These are phyloP conservation scores for Oreochromis tanganicae DNA, from an alignment of 2,113 vertebrate genomes.

Conservation along the genomic window DNA sequence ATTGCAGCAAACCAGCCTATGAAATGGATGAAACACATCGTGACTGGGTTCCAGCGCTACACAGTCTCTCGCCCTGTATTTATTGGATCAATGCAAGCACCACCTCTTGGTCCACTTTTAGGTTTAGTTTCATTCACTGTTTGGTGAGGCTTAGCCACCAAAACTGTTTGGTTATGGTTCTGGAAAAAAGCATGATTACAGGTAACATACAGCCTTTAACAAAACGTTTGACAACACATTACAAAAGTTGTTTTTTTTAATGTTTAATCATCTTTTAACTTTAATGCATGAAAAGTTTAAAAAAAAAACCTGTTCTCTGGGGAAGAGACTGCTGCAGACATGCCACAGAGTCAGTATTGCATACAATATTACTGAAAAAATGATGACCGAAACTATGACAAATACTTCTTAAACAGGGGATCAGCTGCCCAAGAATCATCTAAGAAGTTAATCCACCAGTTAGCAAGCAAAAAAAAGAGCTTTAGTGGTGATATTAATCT, in stretches of 20 bases:
- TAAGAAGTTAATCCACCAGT: neutral
- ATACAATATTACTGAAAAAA: neutral
- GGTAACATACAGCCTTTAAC: neutral
- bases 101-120: neutral
- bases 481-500: neutral
- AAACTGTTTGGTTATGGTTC: neutral
- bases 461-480: neutral
- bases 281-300: neutral
- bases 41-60: no score
- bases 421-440: neutral
- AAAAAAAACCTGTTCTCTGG: neutral
- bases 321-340: neutral
- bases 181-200: neutral
- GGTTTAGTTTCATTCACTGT: neutral
- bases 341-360: neutral
- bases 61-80: neutral
- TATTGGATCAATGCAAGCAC: neutral
- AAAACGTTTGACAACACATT: neutral
- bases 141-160: neutral
- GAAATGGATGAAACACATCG: no score
- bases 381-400: neutral
- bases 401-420: neutral
- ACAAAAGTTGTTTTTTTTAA: neutral
- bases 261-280: neutral
- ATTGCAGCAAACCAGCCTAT: no score